A percentile compares a stretch with the other conserved stretches of the same genome.
These are phyloP conservation scores for Shargacucullia verbasci DNA, from an alignment of 2,888 invertebrate genomes.

Conservation along the genomic window DNA sequence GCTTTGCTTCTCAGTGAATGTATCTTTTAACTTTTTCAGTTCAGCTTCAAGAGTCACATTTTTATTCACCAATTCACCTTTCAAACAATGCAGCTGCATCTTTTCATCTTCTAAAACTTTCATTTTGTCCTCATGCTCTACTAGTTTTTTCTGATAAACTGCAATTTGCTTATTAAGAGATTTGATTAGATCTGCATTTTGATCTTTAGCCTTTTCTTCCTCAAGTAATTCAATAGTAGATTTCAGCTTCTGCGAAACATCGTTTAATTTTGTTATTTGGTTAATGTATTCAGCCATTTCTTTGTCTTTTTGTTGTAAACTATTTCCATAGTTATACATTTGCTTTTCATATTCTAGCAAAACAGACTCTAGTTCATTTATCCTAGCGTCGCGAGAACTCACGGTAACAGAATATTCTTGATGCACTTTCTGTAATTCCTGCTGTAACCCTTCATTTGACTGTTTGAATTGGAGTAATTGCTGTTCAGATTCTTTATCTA, in stretches of 20 bases:
- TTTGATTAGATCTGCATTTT: slow-evolving; percentile 85
- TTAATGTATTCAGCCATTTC: slow-evolving; percentile 85
- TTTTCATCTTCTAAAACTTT: slow-evolving; percentile 83
- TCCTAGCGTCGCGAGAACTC: slow-evolving; percentile 78
- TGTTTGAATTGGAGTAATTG: slow-evolving; percentile 68
- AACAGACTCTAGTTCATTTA: slow-evolving; percentile 85
- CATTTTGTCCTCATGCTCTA: slow-evolving; percentile 79
- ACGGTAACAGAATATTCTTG: slow-evolving; percentile 77
- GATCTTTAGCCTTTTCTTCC: slow-evolving; percentile 85
- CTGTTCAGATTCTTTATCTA: slow-evolving; percentile 71
- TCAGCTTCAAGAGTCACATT: slow-evolving; percentile 73
- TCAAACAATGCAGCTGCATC: slow-evolving; percentile 72
- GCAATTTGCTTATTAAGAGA: slow-evolving; percentile 88
- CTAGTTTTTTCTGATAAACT: slow-evolving; percentile 77
- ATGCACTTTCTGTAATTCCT: slow-evolving; percentile 76
- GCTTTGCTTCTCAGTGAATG: slow-evolving; percentile 79
- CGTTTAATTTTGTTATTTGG: slow-evolving; percentile 88
- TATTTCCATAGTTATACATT: slow-evolving; percentile 79
- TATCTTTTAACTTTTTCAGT: slow-evolving; percentile 79
- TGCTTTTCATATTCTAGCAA: slow-evolving; percentile 86
- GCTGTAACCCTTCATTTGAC: slow-evolving; percentile 71
- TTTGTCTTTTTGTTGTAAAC: slow-evolving; percentile 83
- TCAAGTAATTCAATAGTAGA: slow-evolving; percentile 85
- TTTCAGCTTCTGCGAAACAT: slow-evolving; percentile 84
- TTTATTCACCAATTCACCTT: slow-evolving; percentile 74